Conservation (phyloP, 2,113 vertebrate genomes). For the Pristiophorus japonicus region DNA sequence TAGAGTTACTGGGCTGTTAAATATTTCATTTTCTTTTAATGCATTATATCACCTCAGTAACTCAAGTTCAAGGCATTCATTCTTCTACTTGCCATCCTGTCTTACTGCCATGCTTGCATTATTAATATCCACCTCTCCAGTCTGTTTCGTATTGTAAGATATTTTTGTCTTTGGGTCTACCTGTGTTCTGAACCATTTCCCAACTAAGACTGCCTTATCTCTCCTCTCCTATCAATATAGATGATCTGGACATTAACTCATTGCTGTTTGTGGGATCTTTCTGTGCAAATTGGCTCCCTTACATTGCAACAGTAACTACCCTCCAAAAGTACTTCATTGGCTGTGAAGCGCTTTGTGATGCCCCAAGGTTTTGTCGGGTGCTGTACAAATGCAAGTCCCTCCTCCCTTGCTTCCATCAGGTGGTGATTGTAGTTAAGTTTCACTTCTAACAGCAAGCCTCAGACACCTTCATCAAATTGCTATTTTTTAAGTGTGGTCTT, state of each 20-base stretch:
- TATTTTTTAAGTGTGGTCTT: not conserved
- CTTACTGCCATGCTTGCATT: not conserved
- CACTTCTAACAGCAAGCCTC: not conserved
- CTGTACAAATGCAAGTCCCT: not conserved
- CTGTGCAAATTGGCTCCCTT: not conserved
- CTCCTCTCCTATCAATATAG: not conserved
- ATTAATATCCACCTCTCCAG: not conserved
- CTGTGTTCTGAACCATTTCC: not conserved
- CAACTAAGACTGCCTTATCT: not conserved
- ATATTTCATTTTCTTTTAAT: not conserved
- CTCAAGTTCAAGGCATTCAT: not conserved
- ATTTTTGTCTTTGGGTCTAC: not conserved
- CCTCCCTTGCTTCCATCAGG: not conserved
- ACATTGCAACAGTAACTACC: not conserved
- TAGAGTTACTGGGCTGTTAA: not conserved
- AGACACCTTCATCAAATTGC: not conserved
- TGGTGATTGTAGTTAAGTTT: not conserved
- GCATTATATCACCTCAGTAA: not conserved
- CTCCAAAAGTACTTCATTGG: not conserved
- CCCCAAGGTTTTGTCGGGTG: not conserved
- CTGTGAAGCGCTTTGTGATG: not conserved
- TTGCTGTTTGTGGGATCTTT: not conserved
- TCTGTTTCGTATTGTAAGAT: not conserved
- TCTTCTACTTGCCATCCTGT: not conserved
- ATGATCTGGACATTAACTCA: not conserved